Percentiles rank a stretch among this genome's conserved stretches.
Evolutionary conservation across 2,113 vertebrate genomes (phyloP).

Genomic region (Hypomesus transpacificus): DNA sequence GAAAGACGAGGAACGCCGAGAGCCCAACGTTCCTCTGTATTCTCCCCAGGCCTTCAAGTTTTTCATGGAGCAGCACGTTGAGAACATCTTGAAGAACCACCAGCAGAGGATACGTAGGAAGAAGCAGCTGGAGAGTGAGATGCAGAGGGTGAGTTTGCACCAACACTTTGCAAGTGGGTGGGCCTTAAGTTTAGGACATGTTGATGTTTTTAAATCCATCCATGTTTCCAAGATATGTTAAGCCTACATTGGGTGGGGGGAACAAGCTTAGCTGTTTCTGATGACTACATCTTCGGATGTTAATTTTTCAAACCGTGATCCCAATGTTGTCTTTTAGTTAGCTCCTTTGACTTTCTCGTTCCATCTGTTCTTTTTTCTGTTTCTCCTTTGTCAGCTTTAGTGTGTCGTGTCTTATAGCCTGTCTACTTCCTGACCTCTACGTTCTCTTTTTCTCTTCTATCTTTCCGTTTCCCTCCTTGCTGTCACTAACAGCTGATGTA

Average conservation of each 20-base stretch:
- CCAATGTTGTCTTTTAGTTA: too few species aligned
- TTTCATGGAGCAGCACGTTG: conserved; percentile 98
- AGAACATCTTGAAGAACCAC: conserved; percentile 96
- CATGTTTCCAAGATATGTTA: too few species aligned
- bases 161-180: too few species aligned
- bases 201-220: too few species aligned
- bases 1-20: conserved; percentile 85
- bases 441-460: conserved; percentile 57
- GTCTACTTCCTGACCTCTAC: conserved; percentile 27
- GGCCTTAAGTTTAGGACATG: too few species aligned
- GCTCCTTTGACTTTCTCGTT: neutral
- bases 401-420: conserved; percentile 26
- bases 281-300: too few species aligned
- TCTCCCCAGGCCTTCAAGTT: conserved; percentile 99
- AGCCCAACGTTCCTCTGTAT: conserved; percentile 86
- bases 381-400: conserved; percentile 5
- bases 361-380: conserved; percentile 8
- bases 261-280: too few species aligned
- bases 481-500: conserved; percentile 90
- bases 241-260: too few species aligned
- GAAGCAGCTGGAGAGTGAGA: conserved; percentile 96
- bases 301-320: too few species aligned
- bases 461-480: conserved; percentile 76
- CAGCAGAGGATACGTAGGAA: conserved; percentile 91
- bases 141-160: conserved; percentile 87